Evolutionary conservation across 2,888 invertebrate genomes (phyloP), one percentile per base, ranked within the genome.

Genomic region (Hipparchia sbordonii): DNA sequence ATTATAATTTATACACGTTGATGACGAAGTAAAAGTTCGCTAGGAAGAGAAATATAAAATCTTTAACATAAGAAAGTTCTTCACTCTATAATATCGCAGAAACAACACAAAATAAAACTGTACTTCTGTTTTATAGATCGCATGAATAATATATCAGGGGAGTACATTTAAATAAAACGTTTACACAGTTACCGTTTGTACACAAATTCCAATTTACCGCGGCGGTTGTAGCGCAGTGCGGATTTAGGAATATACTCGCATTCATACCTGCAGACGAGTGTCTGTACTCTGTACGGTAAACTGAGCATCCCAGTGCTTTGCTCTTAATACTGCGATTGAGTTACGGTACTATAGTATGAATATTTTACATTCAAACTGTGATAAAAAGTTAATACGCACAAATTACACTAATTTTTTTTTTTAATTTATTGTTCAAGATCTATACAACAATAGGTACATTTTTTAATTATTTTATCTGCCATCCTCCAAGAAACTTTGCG

Each of bases 91-190:
- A 59, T 59, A 59, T 60, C 3, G 12, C 5, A 60, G 45, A 12
- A 48, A 9, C 48, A 63, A 23, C 5, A 48, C 48, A 8, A 61
- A 39, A 23, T 13, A 48, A 39, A 61, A 61, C 46, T 13, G 48
- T 63, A 23, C 10, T 63, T 63, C 63, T 63, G 48, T 63, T 63
- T 6, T 51, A 51, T 51, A 63, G 63, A 63, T 63, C 63, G 51
- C 46, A 71, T 57, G 57, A 65, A 71, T 57, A 65, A 57, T 33
- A 65, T 71, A 65, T 57, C 39, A 60, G n/a, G 66, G 13, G 54
- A 6, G 12, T 46, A 59, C 48, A 59, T 71, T 71, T 71, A 71
- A 71, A 65, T 65, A 51, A 66, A 71, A 65, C 71, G 65, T 67
- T 67, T 67, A 13, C 67, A 46, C 57, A 23, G 57, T 67, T 57